phyloP scores from a whole-genome alignment of 2,797 vertebrate genomes.

The Glossophaga mutica region DNA sequence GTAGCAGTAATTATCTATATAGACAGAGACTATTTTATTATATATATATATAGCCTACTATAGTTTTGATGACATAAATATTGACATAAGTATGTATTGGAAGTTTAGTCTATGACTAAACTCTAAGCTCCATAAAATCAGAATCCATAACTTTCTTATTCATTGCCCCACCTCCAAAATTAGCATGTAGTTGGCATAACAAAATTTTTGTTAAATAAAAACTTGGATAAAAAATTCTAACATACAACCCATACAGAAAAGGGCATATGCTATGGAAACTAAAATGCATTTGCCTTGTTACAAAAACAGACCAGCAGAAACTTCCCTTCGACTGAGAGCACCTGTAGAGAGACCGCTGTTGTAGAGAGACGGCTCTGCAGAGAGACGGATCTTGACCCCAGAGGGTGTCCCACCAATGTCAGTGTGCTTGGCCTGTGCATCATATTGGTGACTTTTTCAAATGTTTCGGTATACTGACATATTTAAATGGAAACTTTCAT shows the following conservation, averaged over 20 bases:
- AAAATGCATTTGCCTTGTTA: background rate
- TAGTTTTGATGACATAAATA: background rate
- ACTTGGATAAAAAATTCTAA: background rate
- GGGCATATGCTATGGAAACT: background rate
- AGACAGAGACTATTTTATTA: too few species aligned
- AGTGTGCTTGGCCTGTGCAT: background rate
- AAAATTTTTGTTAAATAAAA: background rate
- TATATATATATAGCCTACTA: background rate
- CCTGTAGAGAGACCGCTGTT: background rate
- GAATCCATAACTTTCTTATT: background rate
- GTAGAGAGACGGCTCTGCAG: background rate
- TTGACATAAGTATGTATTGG: background rate
- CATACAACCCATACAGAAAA: background rate
- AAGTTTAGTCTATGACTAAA: background rate
- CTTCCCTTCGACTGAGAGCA: background rate
- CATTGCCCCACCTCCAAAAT: background rate
- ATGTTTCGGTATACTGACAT: background rate
- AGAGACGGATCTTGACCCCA: constrained; percentile 6
- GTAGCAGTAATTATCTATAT: background rate
- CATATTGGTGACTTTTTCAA: constrained; percentile 36
- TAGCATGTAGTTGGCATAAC: background rate
- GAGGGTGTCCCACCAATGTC: background rate
- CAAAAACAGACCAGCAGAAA: background rate
- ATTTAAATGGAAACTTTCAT: background rate
- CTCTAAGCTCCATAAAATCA: background rate